phyloP scores from a whole-genome alignment of 2,888 invertebrate genomes.

The Acanthococcus lagerstroemiae region DNA sequence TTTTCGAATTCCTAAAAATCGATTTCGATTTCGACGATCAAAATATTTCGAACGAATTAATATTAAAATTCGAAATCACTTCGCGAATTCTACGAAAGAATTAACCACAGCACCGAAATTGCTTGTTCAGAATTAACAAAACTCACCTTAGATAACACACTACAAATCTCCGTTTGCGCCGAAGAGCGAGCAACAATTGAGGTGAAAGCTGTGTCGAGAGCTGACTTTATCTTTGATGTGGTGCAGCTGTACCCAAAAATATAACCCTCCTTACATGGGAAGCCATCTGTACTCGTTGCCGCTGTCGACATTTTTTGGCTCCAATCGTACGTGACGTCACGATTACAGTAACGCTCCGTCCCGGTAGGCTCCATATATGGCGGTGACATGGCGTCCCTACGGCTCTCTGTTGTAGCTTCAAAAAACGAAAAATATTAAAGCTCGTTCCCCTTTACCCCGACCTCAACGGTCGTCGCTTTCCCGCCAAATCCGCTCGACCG shows the following conservation, averaged over 20 bases:
- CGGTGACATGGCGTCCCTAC: slow-evolving; percentile 1
- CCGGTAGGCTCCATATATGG: slow-evolving; percentile 22
- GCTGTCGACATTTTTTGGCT: slow-evolving; percentile 26
- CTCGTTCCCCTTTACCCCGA: background rate
- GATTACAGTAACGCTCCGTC: slow-evolving; percentile 1
- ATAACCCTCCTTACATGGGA: slow-evolving; percentile 36
- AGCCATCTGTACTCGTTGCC: slow-evolving; percentile 26
- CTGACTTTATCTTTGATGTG: slow-evolving; percentile 28
- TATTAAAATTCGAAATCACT: background rate
- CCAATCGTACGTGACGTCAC: slow-evolving; percentile 12
- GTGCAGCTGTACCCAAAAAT: slow-evolving; percentile 34
- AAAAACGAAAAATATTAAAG: background rate
- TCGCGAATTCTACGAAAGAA: background rate
- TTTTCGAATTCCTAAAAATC: background rate
- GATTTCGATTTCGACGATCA: background rate
- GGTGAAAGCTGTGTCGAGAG: slow-evolving; percentile 3
- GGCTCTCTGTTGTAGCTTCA: background rate
- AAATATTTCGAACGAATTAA: background rate
- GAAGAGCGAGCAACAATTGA: slow-evolving; percentile 25
- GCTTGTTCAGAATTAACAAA: background rate
- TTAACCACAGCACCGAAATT: background rate
- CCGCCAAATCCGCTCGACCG: background rate
- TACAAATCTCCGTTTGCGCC: slow-evolving; percentile 9
- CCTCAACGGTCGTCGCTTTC: background rate
- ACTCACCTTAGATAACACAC: slow-evolving; percentile 18